Conservation (phyloP, 2,888 invertebrate genomes). For the Macaria notata region DNA sequence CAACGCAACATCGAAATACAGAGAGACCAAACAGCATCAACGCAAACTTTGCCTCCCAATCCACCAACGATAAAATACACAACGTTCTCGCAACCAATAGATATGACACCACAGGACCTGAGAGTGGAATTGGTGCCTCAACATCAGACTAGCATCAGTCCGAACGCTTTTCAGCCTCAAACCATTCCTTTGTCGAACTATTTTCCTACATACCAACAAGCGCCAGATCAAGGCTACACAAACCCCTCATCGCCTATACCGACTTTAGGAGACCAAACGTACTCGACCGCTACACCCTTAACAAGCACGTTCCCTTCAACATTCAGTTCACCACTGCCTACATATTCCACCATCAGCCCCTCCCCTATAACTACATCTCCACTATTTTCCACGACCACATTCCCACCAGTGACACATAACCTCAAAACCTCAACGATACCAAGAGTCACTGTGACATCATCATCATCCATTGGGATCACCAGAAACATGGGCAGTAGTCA, state of each 20-base stretch:
- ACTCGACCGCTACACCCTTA: constrained; percentile 11
- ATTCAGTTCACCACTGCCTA: constrained; percentile 5
- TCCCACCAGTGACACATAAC: constrained; percentile 16
- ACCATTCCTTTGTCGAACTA: constrained; percentile 36
- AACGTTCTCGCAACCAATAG: constrained; percentile 8
- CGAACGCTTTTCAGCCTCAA: constrained; percentile 10
- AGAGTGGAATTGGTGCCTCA: constrained; percentile 5
- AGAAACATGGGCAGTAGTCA: constrained; percentile 16
- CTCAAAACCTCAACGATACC: constrained; percentile 5
- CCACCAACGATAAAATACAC: not conserved
- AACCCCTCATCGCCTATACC: constrained; percentile 25
- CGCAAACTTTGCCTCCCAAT: constrained; percentile 2
- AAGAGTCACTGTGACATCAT: constrained; percentile 32
- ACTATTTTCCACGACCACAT: constrained; percentile 22
- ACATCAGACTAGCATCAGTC: constrained; percentile 1
- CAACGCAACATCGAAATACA: constrained; percentile 19
- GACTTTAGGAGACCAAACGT: constrained; percentile 8
- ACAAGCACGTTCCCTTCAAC: constrained; percentile 25
- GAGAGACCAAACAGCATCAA: constrained; percentile 5
- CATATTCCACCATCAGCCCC: constrained; percentile 4
- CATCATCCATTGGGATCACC: constrained; percentile 26
- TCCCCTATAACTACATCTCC: constrained; percentile 12
- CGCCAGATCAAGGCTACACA: constrained; percentile 34
- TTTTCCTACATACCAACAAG: constrained; percentile 52
- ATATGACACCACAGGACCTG: constrained; percentile 3